Evolutionary conservation across 2,113 vertebrate species (phyloP).

Genomic region (Panthera uncia): DNA sequence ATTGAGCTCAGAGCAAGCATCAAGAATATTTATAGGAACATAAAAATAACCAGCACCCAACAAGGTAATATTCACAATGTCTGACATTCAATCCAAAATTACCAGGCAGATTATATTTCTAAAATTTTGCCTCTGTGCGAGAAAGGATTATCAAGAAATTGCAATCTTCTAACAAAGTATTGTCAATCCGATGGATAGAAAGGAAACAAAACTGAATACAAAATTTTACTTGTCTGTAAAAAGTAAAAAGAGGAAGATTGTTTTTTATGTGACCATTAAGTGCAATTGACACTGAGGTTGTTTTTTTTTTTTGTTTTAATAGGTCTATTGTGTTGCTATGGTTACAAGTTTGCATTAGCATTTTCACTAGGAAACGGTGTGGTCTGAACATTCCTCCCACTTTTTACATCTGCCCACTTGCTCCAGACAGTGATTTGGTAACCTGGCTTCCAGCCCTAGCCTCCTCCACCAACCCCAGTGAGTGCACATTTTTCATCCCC

Average conservation of each 20-base stretch:
- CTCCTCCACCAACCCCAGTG: neutral
- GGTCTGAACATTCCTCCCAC: constrained; percentile 59
- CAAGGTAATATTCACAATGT: neutral
- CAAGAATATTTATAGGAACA: constrained; percentile 14
- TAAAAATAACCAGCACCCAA: neutral
- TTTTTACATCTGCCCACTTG: constrained; percentile 56
- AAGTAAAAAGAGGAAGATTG: neutral
- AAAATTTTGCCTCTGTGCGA: constrained; percentile 6
- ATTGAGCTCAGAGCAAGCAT: neutral
- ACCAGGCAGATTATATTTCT: neutral
- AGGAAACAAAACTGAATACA: constrained; percentile 3
- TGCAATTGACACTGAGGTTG: neutral
- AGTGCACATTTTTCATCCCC: neutral
- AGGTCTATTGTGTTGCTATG: constrained; percentile 55
- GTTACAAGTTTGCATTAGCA: constrained; percentile 54
- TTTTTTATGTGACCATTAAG: neutral
- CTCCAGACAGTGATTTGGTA: constrained; percentile 34
- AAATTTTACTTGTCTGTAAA: constrained; percentile 14
- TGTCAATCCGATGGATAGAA: neutral
- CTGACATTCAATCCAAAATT: constrained; percentile 24
- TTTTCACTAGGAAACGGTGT: constrained; percentile 60
- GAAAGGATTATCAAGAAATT: neutral
- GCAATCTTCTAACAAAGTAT: neutral
- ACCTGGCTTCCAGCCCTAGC: neutral
- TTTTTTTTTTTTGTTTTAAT: constrained; percentile 36